Conservation (phyloP, 2,888 invertebrate genomes). For the Chaetogeoica ovagalla region DNA sequence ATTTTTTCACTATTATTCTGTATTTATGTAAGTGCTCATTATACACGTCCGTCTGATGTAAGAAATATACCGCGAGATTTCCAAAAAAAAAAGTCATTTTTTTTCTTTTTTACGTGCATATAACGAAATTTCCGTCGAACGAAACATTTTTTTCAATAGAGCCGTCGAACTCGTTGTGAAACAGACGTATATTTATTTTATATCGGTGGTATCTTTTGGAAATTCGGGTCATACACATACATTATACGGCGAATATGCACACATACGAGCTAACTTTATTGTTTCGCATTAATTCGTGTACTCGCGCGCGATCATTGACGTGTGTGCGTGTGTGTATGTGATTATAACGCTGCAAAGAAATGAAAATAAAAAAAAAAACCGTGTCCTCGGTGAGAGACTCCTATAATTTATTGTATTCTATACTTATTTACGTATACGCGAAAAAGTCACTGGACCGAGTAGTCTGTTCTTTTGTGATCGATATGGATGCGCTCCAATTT, state of each 20-base stretch:
- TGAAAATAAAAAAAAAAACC: neutral
- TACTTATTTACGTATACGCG: neutral
- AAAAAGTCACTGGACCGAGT: neutral
- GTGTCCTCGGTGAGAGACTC: neutral
- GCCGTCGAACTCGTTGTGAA: too few species aligned
- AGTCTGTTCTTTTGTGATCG: neutral
- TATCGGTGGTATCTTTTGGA: neutral
- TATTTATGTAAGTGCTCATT: too few species aligned
- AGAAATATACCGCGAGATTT: too few species aligned
- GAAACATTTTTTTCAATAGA: too few species aligned
- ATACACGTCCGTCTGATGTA: too few species aligned
- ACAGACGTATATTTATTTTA: too few species aligned
- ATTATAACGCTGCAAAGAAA: neutral
- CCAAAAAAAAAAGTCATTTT: too few species aligned
- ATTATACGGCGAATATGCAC: neutral
- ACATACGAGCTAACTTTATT: neutral
- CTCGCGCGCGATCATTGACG: too few species aligned
- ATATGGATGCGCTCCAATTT: neutral
- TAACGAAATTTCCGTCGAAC: too few species aligned
- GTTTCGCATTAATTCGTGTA: neutral
- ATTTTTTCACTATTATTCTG: too few species aligned
- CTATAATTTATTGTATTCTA: neutral
- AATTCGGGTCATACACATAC: slow-evolving; percentile 22
- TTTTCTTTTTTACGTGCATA: too few species aligned
- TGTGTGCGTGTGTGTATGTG: neutral